Percentiles rank a stretch among this genome's conserved stretches.
Evolutionary conservation across 2,888 invertebrate species (phyloP).

Genomic region (Drosophila pseudotalamancana): DNA sequence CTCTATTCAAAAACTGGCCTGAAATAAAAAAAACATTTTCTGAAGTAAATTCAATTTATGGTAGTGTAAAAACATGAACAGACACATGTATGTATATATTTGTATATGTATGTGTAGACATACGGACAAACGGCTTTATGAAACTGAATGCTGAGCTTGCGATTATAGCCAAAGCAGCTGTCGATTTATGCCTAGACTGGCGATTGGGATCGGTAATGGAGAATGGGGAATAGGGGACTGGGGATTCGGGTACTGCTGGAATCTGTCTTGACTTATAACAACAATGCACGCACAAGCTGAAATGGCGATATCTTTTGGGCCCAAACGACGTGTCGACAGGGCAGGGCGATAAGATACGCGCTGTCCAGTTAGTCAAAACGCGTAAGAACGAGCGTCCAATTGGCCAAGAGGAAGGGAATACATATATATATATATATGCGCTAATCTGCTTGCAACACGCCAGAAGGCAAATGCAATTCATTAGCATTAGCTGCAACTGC

Average conservation of each 20-base stretch:
- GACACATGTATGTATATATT: not conserved
- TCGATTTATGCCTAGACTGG: conserved; percentile 45
- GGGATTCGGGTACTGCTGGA: not conserved
- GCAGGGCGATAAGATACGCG: conserved; percentile 69
- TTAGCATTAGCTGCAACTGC: conserved; percentile 40
- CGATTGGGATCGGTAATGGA: too few relatives aligned
- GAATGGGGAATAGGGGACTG: not conserved
- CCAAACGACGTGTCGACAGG: conserved; percentile 78
- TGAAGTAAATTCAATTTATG: not conserved
- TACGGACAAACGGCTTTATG: not conserved
- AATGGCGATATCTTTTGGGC: conserved; percentile 68
- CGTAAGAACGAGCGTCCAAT: conserved; percentile 41
- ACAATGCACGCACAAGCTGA: conserved; percentile 51
- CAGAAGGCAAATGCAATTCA: conserved; percentile 49
- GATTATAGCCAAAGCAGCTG: conserved; percentile 44
- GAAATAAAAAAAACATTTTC: not conserved
- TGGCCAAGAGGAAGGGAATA: conserved; percentile 45
- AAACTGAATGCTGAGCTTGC: conserved; percentile 1
- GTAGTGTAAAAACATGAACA: not conserved
- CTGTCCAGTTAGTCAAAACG: conserved; percentile 68
- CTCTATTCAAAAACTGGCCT: too few relatives aligned
- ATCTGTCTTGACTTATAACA: conserved; percentile 46
- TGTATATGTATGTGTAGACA: not conserved
- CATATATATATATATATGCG: too few relatives aligned
- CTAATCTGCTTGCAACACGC: conserved; percentile 76